Evolutionary conservation across 2,888 invertebrate genomes (phyloP), one percentile per base, ranked within the genome.

Genomic region (Ichneumoninae sp.): DNA sequence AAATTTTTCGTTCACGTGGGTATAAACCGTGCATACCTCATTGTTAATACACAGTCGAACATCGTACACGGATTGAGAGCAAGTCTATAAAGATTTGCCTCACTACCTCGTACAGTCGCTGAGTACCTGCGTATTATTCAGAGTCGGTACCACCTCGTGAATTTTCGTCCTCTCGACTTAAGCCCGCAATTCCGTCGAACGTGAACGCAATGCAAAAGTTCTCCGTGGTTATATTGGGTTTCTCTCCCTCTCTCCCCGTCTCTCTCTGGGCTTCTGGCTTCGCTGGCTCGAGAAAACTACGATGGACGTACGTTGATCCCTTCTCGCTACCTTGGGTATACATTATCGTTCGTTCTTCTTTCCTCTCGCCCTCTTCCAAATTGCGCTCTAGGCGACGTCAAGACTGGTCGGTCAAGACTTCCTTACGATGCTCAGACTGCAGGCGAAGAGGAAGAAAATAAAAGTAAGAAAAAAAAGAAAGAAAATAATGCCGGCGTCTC

Each of bases 91-190:
- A 81, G 69, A 73, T 63, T 65, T 70, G 10, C 54, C n/a, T 63
- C 6, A 16, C 22, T 36, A 44, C 44, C 70, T 65, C 44, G 40
- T 22, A 71, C 68, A 57, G n/a, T 40, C 26, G 70, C 65, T 69
- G 74, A 85, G 78, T 81, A 78, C 81, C 81, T 71, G 44, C 78
- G 81, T 85, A 81, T 81, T 81, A 85, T 85, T 85, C 84, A 81
- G 78, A 78, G 81, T 85, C 81, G 47, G 84, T 81, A 70, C 78
- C 81, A 75, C 78, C 81, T 81, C 84, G 84, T 81, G 84, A 85
- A 85, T 85, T 81, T 85, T 85, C 81, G 81, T 75, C 75, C 60
- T 70, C 65, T 47, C 66, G 68, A 71, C 81, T 85, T 78, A 70
- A 81, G 78, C 70, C 81, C 74, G 77, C 81, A 81, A 85, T 85